A percentile compares a stretch with the other conserved stretches of the same genome.
Conservation (phyloP, 2,113 vertebrate genomes). For the Tetraodon nigroviridis region DNA sequence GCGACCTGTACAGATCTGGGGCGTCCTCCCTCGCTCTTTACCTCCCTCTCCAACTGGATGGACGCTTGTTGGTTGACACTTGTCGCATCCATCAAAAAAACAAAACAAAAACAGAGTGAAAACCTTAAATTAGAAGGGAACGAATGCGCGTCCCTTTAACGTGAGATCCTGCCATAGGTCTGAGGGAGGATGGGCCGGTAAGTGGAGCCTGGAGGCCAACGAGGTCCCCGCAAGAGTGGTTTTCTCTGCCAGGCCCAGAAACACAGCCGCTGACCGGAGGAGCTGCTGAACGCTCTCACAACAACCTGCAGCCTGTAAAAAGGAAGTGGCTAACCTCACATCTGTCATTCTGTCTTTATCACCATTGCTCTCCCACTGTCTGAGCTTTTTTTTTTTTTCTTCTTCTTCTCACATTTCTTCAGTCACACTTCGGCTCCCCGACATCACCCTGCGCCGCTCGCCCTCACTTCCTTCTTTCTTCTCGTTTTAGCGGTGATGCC, state of each 20-base stretch:
- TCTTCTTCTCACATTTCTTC: slow-evolving; percentile 30
- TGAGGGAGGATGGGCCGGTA: too few species aligned
- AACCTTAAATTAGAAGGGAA: too few species aligned
- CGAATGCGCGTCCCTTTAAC: too few species aligned
- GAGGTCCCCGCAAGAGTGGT: too few species aligned
- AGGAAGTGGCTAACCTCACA: slow-evolving; percentile 66
- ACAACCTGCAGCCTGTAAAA: slow-evolving; percentile 37
- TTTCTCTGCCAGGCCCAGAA: background rate
- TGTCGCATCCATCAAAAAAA: too few species aligned
- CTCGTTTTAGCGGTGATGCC: slow-evolving; percentile 66
- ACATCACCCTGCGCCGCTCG: slow-evolving; percentile 16
- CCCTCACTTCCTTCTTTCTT: slow-evolving; percentile 38
- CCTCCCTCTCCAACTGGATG: too few species aligned
- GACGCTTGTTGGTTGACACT: too few species aligned
- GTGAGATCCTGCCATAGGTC: too few species aligned
- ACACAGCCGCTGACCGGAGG: slow-evolving; percentile 34
- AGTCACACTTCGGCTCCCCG: slow-evolving; percentile 46
- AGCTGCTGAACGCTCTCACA: slow-evolving; percentile 27
- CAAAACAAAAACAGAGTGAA: too few species aligned
- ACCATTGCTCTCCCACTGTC: slow-evolving; percentile 20
- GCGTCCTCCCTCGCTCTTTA: too few species aligned
- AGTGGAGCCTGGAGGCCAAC: too few species aligned
- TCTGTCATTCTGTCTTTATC: slow-evolving; percentile 37
- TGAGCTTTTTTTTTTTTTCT: slow-evolving; percentile 21
- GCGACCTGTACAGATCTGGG: too few species aligned